Evolutionary conservation across 2,113 vertebrate species (phyloP), one percentile per base, ranked within the genome.

Genomic region (Setophaga kirtlandii): DNA sequence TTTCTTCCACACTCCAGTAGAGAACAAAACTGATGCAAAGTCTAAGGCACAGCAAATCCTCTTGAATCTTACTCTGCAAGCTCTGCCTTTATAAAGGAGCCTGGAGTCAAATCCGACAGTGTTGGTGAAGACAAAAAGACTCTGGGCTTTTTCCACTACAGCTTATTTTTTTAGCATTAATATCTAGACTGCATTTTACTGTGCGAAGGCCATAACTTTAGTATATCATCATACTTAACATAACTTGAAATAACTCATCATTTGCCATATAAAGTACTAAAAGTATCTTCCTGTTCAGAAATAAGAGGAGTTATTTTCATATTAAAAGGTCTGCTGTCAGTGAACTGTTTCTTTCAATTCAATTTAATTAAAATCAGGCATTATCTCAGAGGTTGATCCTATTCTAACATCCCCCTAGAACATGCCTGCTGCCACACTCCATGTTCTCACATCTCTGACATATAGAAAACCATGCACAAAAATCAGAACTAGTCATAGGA

Each of bases 401-500:
- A 12, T 35, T 73, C 41, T 31, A 46, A 80, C 12, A 59, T 75
- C 50, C 55, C 23, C 19, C 59, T 30, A 22, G 42, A 80, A 90
- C 1, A 0, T 23, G 37, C 2, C 15, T n/a, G 33, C 33, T 39
- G 81, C 64, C 55, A 39, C 5, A 35, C 6, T 28, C n/a, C 5
- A 8, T 19, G 5, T 50, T 77, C 70, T 79, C 35, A 39, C 58
- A 41, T 30, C 82, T 41, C 50, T 81, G 52, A 78, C 68, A n/a
- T 82, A 89, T 15, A 91, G 83, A 91, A 87, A 84, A 14, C 5
- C 31, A 89, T 62, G 69, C 33, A 56, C 18, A 53, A 42, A 89
- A 90, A 84, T 60, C 56, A 65, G 60, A 83, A 59, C 56, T 25
- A 95, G 79, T 77, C 90, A 96, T 58, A 95, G 73, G 90, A 83